A percentile compares a stretch with the other conserved stretches of the same genome.
Conservation (phyloP, 2,797 vertebrate genomes). For the Lophura swinhoii region DNA sequence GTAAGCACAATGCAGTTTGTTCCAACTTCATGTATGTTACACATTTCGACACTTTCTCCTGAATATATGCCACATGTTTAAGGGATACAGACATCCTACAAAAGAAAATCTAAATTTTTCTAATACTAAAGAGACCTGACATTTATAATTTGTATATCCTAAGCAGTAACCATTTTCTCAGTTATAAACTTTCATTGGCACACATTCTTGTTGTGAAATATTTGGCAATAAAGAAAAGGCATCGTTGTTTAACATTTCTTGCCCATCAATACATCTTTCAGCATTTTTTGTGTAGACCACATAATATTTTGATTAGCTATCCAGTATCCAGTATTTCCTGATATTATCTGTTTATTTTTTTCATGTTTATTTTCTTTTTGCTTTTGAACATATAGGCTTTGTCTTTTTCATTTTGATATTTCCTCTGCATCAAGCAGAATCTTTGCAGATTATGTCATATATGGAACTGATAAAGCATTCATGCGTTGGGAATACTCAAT, state of each 20-base stretch:
- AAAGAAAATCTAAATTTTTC: neutral
- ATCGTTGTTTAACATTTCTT: neutral
- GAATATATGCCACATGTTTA: neutral
- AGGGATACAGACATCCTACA: neutral
- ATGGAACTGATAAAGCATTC: conserved; percentile 21
- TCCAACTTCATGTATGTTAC: neutral
- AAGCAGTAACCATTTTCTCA: neutral
- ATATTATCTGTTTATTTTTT: neutral
- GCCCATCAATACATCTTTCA: neutral
- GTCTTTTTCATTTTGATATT: neutral
- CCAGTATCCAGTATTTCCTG: neutral
- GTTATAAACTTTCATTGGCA: neutral
- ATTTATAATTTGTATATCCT: neutral
- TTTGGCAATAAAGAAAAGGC: neutral
- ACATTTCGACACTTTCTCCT: neutral
- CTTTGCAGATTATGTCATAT: conserved; percentile 13
- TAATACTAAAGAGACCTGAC: neutral
- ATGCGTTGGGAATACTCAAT: neutral
- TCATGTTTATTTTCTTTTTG: neutral
- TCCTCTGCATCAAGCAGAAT: neutral
- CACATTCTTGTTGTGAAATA: neutral
- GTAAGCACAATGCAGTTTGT: neutral
- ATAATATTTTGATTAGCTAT: neutral
- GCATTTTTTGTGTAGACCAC: neutral
- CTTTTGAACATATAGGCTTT: neutral